Evolutionary conservation across 2,113 vertebrate genomes (phyloP), one percentile per base, ranked within the genome.

Genomic region (Upupa epops): DNA sequence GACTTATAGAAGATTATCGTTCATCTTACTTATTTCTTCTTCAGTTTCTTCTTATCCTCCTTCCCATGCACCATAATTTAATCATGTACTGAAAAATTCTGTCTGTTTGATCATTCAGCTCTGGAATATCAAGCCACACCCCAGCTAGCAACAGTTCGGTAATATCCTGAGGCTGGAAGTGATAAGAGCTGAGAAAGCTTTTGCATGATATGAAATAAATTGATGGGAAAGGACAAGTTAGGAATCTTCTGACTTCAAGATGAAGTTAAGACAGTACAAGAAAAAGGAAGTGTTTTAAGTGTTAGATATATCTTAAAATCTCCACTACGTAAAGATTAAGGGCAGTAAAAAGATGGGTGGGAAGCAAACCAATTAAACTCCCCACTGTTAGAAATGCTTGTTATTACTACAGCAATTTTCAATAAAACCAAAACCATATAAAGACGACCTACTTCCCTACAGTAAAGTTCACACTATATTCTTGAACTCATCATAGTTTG

Each of bases 41-140:
- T 60, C 45, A n/a, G 17, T 10, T 5, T 7, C 2, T 2, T 3
- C 11, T n/a, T n/a, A n/a, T n/a, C n/a, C n/a, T n/a, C n/a, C n/a
- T n/a, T 18, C 2, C 15, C 11, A 31, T 19, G 19, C 4, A 31
- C 16, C 5, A 4, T 29, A 4, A 73, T 37, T 61, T 49, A 82
- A 85, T 54, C 29, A 65, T 2, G 3, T 48, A 77, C 16, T 17
- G 56, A 85, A 75, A 66, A 52, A 40, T 18, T 12, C 17, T 7
- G 7, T 32, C 8, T 34, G 31, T 21, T 40, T 58, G 25, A 72
- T 46, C 28, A 40, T 51, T 66, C 15, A 61, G 2, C 17, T 40
- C 25, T 20, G 12, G 40, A 90, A 49, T 28, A 46, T 9, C 17
- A 72, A 76, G 40, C 28, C 28, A 65, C 24, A 71, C 13, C 11